These are phyloP conservation scores for Arion vulgaris DNA, from an alignment of 1,140 invertebrate species.

Conservation along the genomic window DNA sequence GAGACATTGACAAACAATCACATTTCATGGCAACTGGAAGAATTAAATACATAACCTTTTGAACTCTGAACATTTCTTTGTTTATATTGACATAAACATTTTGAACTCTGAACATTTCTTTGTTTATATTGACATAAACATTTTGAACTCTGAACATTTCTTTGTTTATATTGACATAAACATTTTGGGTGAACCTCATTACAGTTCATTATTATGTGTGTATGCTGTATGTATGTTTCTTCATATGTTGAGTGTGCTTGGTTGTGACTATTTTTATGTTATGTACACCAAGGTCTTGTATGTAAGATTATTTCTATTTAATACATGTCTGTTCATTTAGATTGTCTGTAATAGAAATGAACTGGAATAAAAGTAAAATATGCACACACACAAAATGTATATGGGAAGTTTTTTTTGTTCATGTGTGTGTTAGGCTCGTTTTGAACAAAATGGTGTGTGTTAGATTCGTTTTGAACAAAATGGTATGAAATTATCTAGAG, in stretches of 20 bases:
- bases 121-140: no score
- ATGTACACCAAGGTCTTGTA: constrained; percentile 1
- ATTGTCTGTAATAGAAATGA: constrained; percentile 17
- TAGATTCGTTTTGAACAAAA: no score
- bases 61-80: no score
- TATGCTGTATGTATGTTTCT: not conserved
- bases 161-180: not conserved
- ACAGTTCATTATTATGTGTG: not conserved
- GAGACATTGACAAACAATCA: no score
- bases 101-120: no score
- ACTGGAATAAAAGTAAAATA: constrained; percentile 17
- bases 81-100: no score
- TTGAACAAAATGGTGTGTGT: no score
- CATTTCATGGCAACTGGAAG: no score
- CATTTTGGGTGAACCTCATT: not conserved
- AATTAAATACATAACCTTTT: no score
- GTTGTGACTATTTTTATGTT: not conserved
- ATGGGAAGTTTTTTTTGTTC: no score
- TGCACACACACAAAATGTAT: not conserved
- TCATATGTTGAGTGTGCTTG: not conserved
- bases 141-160: not conserved
- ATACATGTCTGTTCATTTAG: not conserved
- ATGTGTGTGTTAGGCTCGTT: no score
- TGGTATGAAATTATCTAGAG: no score
- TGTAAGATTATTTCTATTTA: not conserved